Conservation (phyloP, 1,140 invertebrate genomes). For the Aphaenogaster rudis region DNA sequence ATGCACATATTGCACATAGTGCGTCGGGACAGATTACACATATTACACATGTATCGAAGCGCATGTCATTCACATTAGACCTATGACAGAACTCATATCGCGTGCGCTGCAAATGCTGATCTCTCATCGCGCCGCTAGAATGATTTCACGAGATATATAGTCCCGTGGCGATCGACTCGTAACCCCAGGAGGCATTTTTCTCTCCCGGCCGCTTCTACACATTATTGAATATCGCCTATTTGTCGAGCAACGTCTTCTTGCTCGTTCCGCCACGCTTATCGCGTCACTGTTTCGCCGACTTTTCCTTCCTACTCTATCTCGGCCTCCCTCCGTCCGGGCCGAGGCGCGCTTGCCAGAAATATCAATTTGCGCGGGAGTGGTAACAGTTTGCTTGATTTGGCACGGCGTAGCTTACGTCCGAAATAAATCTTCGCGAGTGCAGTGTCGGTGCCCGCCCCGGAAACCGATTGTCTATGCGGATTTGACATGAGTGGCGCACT, state of each 20-base stretch:
- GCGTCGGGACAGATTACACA: neutral
- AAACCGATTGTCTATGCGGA: constrained; percentile 66
- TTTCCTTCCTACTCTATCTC: constrained; percentile 15
- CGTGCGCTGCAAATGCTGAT: constrained; percentile 11
- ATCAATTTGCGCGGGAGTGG: constrained; percentile 80
- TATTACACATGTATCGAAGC: constrained; percentile 33
- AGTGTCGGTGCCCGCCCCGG: constrained; percentile 27
- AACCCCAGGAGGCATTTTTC: constrained; percentile 11
- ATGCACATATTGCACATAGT: neutral
- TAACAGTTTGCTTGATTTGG: constrained; percentile 82
- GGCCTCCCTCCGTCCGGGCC: constrained; percentile 44
- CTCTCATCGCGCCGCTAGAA: constrained; percentile 3
- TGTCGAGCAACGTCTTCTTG: constrained; percentile 53
- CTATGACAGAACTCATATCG: constrained; percentile 12
- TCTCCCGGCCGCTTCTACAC: constrained; percentile 1
- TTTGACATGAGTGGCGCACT: constrained; percentile 29
- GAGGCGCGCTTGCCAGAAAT: constrained; percentile 78
- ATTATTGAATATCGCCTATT: constrained; percentile 65
- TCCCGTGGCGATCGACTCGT: neutral
- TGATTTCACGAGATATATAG: constrained; percentile 20
- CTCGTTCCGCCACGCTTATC: constrained; percentile 47
- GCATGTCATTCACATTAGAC: constrained; percentile 29
- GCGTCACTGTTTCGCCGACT: constrained; percentile 59
- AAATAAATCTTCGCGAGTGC: constrained; percentile 75
- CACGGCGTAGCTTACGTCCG: constrained; percentile 66